These are phyloP conservation scores for Gyrodactylus salaris DNA, from an alignment of 1,140 invertebrate genomes.

Conservation along the genomic window DNA sequence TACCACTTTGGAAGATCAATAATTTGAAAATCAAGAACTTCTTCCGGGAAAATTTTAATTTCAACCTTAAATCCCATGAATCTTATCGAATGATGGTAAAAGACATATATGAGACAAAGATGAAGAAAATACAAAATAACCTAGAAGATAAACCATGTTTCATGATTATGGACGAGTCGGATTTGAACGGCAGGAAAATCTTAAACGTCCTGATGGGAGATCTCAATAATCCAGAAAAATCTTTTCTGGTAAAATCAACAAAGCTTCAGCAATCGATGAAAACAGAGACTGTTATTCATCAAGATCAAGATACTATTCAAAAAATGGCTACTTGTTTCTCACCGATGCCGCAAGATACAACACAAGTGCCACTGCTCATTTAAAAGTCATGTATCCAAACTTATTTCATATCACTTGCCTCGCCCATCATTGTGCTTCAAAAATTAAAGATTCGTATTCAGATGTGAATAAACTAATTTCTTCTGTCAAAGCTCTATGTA, in stretches of 20 bases:
- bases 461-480: background rate
- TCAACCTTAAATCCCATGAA: background rate
- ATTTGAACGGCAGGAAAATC: background rate
- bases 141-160: background rate
- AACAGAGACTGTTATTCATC: background rate
- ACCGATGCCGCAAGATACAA: conserved; percentile 4
- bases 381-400: background rate
- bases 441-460: background rate
- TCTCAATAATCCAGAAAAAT: background rate
- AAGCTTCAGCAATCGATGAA: background rate
- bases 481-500: background rate
- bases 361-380: background rate
- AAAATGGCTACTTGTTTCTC: background rate
- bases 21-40: background rate
- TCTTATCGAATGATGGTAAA: background rate
- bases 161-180: background rate
- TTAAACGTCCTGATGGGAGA: background rate
- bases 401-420: conserved; percentile 1
- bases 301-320: background rate
- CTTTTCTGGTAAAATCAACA: background rate
- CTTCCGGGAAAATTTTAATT: background rate
- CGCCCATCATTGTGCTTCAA: background rate
- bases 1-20: background rate
- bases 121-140: background rate
- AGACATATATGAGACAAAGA: background rate